Percentiles rank a stretch among this genome's conserved stretches.
phyloP scores from a whole-genome alignment of 2,797 vertebrate genomes.

The Acestrorhynchus altus region DNA sequence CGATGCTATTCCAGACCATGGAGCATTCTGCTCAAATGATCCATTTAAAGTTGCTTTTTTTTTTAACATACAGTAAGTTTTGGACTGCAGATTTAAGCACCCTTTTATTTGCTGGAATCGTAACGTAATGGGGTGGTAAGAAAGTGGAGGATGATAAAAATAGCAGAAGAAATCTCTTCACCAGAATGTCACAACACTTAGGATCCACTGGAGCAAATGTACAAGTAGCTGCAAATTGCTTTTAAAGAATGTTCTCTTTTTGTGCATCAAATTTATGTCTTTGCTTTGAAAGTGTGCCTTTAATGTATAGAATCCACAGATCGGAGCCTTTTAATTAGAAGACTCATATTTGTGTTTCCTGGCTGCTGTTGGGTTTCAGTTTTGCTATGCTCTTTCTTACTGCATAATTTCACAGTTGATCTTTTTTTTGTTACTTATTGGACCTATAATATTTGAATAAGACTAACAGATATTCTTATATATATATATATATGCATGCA shows the following conservation, averaged over 20 bases:
- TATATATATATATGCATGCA: neutral
- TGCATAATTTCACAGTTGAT: neutral
- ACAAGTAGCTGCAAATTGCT: slow-evolving; percentile 22
- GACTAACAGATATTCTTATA: neutral
- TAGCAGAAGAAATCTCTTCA: neutral
- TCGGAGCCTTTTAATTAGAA: slow-evolving; percentile 38
- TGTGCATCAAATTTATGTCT: neutral
- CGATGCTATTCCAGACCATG: neutral
- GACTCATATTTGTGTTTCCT: neutral
- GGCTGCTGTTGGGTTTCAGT: neutral
- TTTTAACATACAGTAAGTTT: neutral
- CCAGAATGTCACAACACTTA: neutral
- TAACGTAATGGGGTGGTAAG: slow-evolving; percentile 11
- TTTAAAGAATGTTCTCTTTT: neutral
- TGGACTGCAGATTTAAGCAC: neutral
- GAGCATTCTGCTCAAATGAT: neutral
- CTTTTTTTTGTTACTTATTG: neutral
- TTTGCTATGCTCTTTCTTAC: neutral
- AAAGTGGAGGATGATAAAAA: neutral
- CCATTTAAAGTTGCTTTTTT: slow-evolving; percentile 3
- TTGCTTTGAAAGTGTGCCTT: neutral
- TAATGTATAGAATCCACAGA: neutral
- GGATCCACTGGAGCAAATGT: neutral
- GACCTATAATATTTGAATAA: neutral
- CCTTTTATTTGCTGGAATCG: slow-evolving; percentile 14